A percentile compares a stretch with the other conserved stretches of the same genome.
phyloP scores from a whole-genome alignment of 2,797 vertebrate species.

The Avahi laniger region DNA sequence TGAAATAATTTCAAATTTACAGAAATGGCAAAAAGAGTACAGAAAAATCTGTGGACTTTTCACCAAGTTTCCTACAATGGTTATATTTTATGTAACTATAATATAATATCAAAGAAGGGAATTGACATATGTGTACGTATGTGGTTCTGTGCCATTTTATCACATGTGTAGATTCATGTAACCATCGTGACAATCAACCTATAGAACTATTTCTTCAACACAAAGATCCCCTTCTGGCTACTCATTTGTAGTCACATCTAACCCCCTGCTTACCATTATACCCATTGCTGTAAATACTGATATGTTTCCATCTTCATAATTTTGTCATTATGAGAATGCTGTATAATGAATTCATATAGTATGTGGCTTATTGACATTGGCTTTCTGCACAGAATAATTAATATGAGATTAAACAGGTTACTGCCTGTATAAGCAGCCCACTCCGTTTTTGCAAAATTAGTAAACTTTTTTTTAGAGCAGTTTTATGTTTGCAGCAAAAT shows the following conservation, averaged over 20 bases:
- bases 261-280: fast-evolving
- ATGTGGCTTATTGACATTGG: neutral
- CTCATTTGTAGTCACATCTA: neutral
- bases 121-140: neutral
- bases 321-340: neutral
- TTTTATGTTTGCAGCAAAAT: neutral
- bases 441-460: neutral
- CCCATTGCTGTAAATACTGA: neutral
- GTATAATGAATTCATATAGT: neutral
- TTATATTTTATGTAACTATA: neutral
- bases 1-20: neutral
- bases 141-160: neutral
- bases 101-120: neutral
- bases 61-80: neutral
- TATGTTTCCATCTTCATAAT: neutral
- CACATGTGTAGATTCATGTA: neutral
- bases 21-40: neutral
- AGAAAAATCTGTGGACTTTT: neutral
- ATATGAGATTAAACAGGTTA: conserved; percentile 17
- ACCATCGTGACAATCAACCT: neutral
- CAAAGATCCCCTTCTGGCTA: neutral
- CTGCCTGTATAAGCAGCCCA: neutral
- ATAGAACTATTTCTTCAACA: neutral
- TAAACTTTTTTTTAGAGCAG: neutral
- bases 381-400: neutral